phyloP scores from a whole-genome alignment of 92 coral and sea anemone genomes.

The Zoanthus sociatus region DNA sequence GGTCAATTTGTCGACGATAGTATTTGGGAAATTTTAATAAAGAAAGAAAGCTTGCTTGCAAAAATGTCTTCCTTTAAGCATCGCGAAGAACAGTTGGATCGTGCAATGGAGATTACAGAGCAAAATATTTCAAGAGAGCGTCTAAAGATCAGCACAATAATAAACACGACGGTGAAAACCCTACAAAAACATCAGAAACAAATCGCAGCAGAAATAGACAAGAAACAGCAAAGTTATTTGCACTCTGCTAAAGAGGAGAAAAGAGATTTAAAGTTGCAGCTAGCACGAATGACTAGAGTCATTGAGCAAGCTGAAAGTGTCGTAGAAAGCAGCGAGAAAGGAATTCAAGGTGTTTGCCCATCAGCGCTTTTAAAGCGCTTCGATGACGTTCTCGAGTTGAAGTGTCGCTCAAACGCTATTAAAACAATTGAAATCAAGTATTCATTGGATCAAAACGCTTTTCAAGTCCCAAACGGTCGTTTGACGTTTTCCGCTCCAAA shows the following conservation, averaged over 20 bases:
- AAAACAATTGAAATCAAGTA: slow-evolving; percentile 33
- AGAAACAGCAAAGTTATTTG: slow-evolving; percentile 7
- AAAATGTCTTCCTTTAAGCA: slow-evolving; percentile 16
- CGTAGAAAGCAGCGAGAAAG: background rate
- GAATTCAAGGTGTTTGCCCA: background rate
- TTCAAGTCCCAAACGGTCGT: slow-evolving; percentile 28
- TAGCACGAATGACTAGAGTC: slow-evolving; percentile 27
- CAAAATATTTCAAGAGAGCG: slow-evolving; percentile 39
- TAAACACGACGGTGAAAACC: slow-evolving; percentile 16
- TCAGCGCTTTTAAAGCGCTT: slow-evolving; percentile 31
- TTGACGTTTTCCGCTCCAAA: background rate
- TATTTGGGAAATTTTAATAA: slow-evolving; percentile 30
- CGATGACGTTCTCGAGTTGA: slow-evolving; percentile 27
- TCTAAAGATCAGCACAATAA: slow-evolving; percentile 24
- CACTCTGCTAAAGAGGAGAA: slow-evolving; percentile 33
- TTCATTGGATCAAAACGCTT: slow-evolving; percentile 17
- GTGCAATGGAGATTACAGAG: slow-evolving; percentile 31
- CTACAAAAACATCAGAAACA: slow-evolving; percentile 24
- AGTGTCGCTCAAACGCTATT: background rate
- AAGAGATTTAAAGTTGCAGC: slow-evolving; percentile 28
- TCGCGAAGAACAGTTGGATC: slow-evolving; percentile 31
- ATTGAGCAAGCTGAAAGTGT: slow-evolving; percentile 27
- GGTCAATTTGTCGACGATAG: background rate
- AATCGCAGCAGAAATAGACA: slow-evolving; percentile 30
- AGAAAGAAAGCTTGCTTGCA: slow-evolving; percentile 25